Base-by-base conservation (phyloP, 2,888 invertebrate species). In the Eristalis tenax region DNA sequence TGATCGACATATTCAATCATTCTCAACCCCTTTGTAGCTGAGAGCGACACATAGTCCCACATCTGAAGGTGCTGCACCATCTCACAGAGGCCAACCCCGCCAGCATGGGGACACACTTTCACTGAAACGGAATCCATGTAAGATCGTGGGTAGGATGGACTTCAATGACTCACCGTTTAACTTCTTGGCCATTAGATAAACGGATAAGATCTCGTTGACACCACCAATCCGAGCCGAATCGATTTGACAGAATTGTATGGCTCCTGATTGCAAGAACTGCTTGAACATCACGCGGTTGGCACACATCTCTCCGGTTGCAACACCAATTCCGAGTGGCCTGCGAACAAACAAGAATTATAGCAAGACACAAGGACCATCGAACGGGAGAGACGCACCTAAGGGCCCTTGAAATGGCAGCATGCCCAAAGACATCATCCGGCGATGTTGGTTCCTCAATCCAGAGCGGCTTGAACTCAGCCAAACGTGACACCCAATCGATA, bases 381-480 rank as follows among this genome's bases (percentile, higher is more conserved):
- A 4, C n/a, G 22, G 23, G 23, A 59, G 2, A 4, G n/a, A 35
- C 10, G 61, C 90, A 94, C 94, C 91, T 94, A 22, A 96, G 92
- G 74, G 96, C 97, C 91, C 96, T 94, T 0, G 97, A 94, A 88
- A 98, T 97, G 68, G 94, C 93, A 0, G 96, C 96, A 92, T 98
- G 98, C 0, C 98, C 98, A n/a, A 97, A 92, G 3, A 98, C 94
- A 91, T 98, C 98, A 91, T 98, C 98, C 0, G 98, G 98, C 3
- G 96, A 97, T 0, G 98, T 98, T 0, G 98, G 98, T 91, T 98
- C 98, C 92, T 98, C 98, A 78, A 98, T 98, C 98, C 98, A 98
- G 74, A 96, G 92, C 2, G 96, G 95, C 89, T 96, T 96, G 90
- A 96, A 96, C 57, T 95, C 94, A 1, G 96, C 95, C 80, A 98